These are phyloP conservation scores for Entomobrya multifasciata DNA, from an alignment of 2,888 invertebrate species.

Conservation along the genomic window DNA sequence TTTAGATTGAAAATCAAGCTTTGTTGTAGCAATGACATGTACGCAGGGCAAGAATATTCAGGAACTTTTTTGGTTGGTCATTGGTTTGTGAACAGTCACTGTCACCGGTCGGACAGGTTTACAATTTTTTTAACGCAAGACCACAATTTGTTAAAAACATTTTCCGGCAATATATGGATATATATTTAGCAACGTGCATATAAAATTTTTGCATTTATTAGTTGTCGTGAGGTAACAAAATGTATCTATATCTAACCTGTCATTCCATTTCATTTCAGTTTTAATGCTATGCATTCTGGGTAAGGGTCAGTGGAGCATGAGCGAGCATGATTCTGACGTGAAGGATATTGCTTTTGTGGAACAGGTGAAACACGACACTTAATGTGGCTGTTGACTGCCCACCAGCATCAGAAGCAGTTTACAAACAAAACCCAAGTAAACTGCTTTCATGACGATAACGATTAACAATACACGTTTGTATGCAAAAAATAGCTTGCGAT, in stretches of 20 bases:
- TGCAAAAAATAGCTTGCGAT: background rate
- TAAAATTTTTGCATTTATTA: background rate
- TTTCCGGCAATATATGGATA: background rate
- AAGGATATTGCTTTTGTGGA: background rate
- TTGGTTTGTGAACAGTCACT: background rate
- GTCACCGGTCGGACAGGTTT: slow-evolving; percentile 13
- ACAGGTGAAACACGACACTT: slow-evolving; percentile 46
- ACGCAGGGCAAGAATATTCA: no score
- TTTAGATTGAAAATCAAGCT: background rate
- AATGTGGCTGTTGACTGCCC: background rate
- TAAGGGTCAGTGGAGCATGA: slow-evolving; percentile 21
- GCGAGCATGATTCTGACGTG: background rate
- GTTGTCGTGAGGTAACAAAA: background rate
- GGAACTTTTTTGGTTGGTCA: no score
- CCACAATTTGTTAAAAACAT: background rate
- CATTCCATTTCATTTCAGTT: background rate
- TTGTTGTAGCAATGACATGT: no score
- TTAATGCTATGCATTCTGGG: background rate
- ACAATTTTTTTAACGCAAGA: background rate
- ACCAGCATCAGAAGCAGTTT: background rate
- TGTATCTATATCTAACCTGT: slow-evolving; percentile 5
- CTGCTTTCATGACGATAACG: background rate
- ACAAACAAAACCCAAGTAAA: slow-evolving; percentile 7
- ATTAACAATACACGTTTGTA: background rate
- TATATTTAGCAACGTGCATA: background rate